Base-by-base conservation (phyloP, 2,113 vertebrate genomes). In the Mustelus asterias region DNA sequence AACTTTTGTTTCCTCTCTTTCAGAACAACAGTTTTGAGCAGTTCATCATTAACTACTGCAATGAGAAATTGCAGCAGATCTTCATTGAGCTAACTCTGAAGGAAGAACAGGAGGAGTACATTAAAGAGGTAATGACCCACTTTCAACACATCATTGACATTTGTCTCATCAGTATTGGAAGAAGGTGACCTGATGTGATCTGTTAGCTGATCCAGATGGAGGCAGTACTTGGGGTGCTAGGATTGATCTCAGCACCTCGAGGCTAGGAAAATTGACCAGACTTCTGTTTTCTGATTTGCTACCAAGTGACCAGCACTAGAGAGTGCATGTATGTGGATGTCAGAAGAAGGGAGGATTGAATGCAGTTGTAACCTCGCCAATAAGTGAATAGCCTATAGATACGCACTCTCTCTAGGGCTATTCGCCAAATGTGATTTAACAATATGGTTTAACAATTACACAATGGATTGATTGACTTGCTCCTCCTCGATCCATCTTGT, bases 21-120 rank as follows among this genome's bases (percentile, higher is more conserved):
- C 97, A 99, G 99, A 99, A 99, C 96, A 99, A 99, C 98, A 99
- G 99, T 97, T 99, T 99, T 96, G 99, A 99, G 97, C 99, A 99
- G 97, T 99, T 99, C 97, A 99, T 99, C 97, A 99, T 99, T 97
- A 99, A 99, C 97, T 99, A 99, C 96, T 99, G 99, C 96, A 99
- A 99, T 60, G 99, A 99, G 97, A 99, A 99, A 97, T 96, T 99
- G 96, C 99, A 99, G 96, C 99, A 99, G 97, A 99, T 99, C 97
- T 99, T 99, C 98, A 99, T 99, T 63, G 99, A 99, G 96, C 98
- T 99, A 9, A 99, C 99, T 9, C 97, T 99, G 95, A 99, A 98
- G 33, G 99, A 99, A 96, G 99, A 99, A 96, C 99, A 99, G 97
- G 99, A 99, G 96, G 99, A 99, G 37, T 99, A 99, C 96, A 96